Base-by-base conservation (phyloP, 2,888 invertebrate species). In the Rhagium mordax region DNA sequence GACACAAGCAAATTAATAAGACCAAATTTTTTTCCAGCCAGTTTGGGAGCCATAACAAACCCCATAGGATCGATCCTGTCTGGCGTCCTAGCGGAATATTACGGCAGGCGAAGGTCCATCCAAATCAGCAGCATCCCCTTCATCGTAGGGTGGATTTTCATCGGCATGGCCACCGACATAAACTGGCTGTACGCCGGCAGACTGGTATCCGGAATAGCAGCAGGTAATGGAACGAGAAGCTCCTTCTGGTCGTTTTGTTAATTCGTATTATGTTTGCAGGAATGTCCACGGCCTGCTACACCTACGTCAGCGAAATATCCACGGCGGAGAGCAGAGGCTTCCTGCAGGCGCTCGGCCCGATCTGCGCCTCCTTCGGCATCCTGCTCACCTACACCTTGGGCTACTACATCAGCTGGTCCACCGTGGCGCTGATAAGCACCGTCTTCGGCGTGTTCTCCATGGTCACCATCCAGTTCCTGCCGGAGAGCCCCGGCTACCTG, bases 401-500 rank as follows among this genome's bases (percentile, higher is more conserved):
- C 20, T 92, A 93, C 10, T 89, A 92, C 81, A 86, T 93, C 7
- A 90, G 91, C 70, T 94, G 94, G 94, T 89, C 92, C 73, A 90
- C 89, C 69, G 91, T 93, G 0, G 92, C 93, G 0, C 90, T 91
- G 1, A 89, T 92, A 47, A 92, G 93, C 83, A 91, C 92, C 47
- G n/a, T 53, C 55, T 89, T 91, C 59, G 90, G 90, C 0, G 81
- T 91, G 0, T 86, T 91, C 48, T 91, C 91, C 2, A 89, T 91
- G 2, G 88, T 91, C 77, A 86, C 90, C 3, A 91, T 92, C 87
- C 90, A 91, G 75, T 89, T 92, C 82, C 89, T 92, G 0, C 94
- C 94, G 0, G 94, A 94, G 83, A 93, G 92, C 8, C 94, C 94
- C 0, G 89, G 92, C 0, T 93, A 93, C 91, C 86, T 94, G 0